These are phyloP conservation scores for Lepas anatifera DNA, from an alignment of 2,888 invertebrate genomes.

Conservation along the genomic window DNA sequence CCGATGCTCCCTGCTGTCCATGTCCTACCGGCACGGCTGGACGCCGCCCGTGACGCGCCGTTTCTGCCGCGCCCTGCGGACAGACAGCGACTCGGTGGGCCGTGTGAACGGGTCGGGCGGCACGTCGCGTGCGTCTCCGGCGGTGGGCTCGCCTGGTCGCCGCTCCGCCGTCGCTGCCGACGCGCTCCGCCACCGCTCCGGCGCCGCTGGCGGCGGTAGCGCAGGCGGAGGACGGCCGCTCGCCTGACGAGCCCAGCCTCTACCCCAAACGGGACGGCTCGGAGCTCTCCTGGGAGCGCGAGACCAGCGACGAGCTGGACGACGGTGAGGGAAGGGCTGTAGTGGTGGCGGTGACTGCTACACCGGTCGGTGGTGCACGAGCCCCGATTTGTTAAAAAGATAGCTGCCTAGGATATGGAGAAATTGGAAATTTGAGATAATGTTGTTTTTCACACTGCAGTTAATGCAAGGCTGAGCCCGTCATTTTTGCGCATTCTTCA, in stretches of 20 bases:
- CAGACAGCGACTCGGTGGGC: neutral
- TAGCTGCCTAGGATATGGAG: too few relatives aligned
- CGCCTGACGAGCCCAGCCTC: neutral
- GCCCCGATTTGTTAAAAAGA: too few relatives aligned
- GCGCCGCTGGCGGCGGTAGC: neutral
- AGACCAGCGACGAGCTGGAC: neutral
- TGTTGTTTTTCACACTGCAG: too few relatives aligned
- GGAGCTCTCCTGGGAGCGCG: neutral
- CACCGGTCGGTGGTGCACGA: too few relatives aligned
- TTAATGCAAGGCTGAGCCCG: too few relatives aligned
- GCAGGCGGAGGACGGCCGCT: neutral
- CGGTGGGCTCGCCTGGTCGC: too few relatives aligned
- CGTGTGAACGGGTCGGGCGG: neutral
- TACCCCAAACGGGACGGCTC: neutral
- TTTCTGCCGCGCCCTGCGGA: neutral
- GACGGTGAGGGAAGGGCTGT: too few relatives aligned
- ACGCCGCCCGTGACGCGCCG: neutral
- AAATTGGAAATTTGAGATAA: too few relatives aligned
- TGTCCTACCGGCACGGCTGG: neutral
- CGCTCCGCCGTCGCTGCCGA: neutral
- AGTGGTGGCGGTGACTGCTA: too few relatives aligned
- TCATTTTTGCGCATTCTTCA: too few relatives aligned
- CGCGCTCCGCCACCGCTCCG: neutral
- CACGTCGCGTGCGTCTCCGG: neutral
- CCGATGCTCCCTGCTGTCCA: neutral